Percentiles rank a stretch among this genome's conserved stretches.
phyloP scores from a whole-genome alignment of 1,140 invertebrate genomes.

The Acromyrmex charruanus region DNA sequence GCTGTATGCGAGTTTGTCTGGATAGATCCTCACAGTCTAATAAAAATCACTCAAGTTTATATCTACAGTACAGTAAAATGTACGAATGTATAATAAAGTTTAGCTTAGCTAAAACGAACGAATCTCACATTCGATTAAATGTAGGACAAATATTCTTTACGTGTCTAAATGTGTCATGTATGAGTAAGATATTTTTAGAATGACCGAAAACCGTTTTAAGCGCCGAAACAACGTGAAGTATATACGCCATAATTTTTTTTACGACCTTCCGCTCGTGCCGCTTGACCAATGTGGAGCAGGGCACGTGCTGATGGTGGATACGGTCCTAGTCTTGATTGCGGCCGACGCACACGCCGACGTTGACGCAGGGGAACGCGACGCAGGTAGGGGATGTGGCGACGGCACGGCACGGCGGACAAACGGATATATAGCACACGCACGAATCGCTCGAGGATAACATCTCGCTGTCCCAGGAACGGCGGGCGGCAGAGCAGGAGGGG shows the following conservation, averaged over 20 bases:
- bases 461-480: constrained; percentile 70
- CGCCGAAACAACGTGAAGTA: too few relatives aligned
- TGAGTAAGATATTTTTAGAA: not conserved
- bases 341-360: constrained; percentile 69
- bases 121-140: not conserved
- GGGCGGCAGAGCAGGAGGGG: constrained; percentile 31
- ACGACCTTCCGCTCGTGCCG: not conserved
- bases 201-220: not conserved
- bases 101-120: not conserved
- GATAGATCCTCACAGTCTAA: too few relatives aligned
- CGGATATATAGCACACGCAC: constrained; percentile 73
- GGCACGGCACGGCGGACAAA: constrained; percentile 70
- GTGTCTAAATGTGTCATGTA: not conserved
- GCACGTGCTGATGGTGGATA: constrained; percentile 43
- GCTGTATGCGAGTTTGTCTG: too few relatives aligned
- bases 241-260: not conserved
- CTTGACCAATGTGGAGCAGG: constrained; percentile 12
- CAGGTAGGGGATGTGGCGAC: constrained; percentile 76
- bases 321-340: constrained; percentile 72
- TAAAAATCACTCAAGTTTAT: not conserved
- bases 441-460: constrained; percentile 77
- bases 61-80: not conserved
- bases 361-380: constrained; percentile 65
- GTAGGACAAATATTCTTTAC: not conserved
- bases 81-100: not conserved